phyloP scores from a whole-genome alignment of 2,797 vertebrate genomes.

The Staurois parvus region DNA sequence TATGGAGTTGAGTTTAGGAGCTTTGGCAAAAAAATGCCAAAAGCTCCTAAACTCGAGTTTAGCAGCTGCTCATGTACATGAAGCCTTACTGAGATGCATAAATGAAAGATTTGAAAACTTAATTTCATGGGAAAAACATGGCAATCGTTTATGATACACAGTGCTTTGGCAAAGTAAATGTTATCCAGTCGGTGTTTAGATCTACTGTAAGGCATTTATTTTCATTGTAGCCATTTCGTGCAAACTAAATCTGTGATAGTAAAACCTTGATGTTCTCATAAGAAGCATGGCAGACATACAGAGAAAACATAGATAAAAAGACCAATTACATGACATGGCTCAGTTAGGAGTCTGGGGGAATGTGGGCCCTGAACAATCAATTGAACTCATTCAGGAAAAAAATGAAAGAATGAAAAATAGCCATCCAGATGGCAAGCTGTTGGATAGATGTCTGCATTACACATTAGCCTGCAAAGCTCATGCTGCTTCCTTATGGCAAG shows the following conservation, averaged over 20 bases:
- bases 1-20: too few species aligned
- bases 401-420: conserved; percentile 28
- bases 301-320: conserved; percentile 57
- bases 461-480: conserved; percentile 47
- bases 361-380: conserved; percentile 53
- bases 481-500: conserved; percentile 51
- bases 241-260: conserved; percentile 33
- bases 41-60: too few species aligned
- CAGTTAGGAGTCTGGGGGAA: conserved; percentile 45
- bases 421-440: conserved; percentile 55
- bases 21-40: too few species aligned
- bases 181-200: not conserved
- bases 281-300: conserved; percentile 50
- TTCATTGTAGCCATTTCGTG: conserved; percentile 35
- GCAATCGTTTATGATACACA: too few species aligned
- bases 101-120: not conserved
- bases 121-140: not conserved
- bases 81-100: not conserved
- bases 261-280: conserved; percentile 52
- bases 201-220: not conserved
- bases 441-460: conserved; percentile 43
- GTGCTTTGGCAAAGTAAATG: not conserved
- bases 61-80: too few species aligned
- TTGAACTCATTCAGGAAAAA: conserved; percentile 45
- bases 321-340: conserved; percentile 51